Percentiles rank a stretch among this genome's conserved stretches.
Conservation (phyloP, 1,140 invertebrate species). For the Berghia stephanieae region DNA sequence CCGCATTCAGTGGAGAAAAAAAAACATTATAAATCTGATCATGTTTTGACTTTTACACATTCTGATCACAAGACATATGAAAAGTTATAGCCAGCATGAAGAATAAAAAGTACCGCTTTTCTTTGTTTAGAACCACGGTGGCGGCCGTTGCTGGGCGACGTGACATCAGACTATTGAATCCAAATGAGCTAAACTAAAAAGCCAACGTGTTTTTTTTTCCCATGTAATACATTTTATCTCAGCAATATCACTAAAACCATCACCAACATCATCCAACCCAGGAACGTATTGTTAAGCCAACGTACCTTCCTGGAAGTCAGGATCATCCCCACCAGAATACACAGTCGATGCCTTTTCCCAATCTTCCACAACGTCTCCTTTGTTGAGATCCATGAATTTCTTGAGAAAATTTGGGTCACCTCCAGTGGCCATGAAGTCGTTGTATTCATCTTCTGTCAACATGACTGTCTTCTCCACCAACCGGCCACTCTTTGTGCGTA, state of each 20-base stretch:
- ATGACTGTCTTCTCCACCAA: slow-evolving; percentile 63
- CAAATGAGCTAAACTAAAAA: not conserved
- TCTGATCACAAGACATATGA: too few species aligned
- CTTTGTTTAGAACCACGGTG: too few species aligned
- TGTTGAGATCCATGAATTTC: slow-evolving; percentile 58
- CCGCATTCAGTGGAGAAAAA: too few species aligned
- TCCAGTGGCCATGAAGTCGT: slow-evolving; percentile 56
- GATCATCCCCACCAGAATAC: slow-evolving; percentile 56
- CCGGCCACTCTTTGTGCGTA: slow-evolving; percentile 62
- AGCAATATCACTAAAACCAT: too few species aligned
- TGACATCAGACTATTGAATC: too few species aligned
- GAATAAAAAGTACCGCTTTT: too few species aligned
- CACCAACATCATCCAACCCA: too few species aligned
- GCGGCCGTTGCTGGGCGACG: too few species aligned
- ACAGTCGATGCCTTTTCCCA: slow-evolving; percentile 66
- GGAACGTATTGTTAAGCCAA: not conserved
- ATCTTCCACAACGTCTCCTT: slow-evolving; percentile 62
- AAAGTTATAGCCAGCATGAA: too few species aligned
- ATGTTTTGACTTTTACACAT: too few species aligned
- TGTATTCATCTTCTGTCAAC: slow-evolving; percentile 65
- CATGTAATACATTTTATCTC: too few species aligned
- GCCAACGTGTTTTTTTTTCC: not conserved
- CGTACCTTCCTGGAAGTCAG: slow-evolving; percentile 49
- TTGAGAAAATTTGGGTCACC: slow-evolving; percentile 63
- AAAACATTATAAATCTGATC: too few species aligned